Percentiles rank a stretch among this genome's conserved stretches.
Conservation (phyloP, 2,113 vertebrate species). For the Centropristis striata region DNA sequence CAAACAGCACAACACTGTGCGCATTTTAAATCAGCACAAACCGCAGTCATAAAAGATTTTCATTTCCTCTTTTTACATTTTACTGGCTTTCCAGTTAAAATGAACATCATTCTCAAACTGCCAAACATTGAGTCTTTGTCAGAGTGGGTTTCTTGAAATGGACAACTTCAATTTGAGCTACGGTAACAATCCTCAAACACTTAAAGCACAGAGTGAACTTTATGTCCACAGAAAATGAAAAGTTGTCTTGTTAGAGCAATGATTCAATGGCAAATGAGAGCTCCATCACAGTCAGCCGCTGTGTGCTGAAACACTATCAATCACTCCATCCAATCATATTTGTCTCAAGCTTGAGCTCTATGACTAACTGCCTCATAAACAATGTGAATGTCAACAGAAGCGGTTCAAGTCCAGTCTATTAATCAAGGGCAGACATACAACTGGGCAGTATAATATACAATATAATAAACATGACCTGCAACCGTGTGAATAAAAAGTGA, state of each 20-base stretch:
- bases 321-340: conserved; percentile 57
- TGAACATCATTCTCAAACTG: neutral
- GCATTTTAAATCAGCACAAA: conserved; percentile 45
- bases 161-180: conserved; percentile 2
- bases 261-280: conserved; percentile 30
- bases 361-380: conserved; percentile 58
- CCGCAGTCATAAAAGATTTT: conserved; percentile 45
- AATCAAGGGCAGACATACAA: conserved; percentile 41
- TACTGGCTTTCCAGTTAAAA: conserved; percentile 49
- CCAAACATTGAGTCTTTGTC: conserved; percentile 24
- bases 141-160: conserved; percentile 10
- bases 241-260: conserved; percentile 19
- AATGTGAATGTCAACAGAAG: conserved; percentile 45
- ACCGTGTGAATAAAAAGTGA: neutral
- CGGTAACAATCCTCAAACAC: conserved; percentile 4
- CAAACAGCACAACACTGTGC: conserved; percentile 34
- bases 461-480: conserved; percentile 7
- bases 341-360: conserved; percentile 40
- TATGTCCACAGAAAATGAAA: neutral
- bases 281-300: neutral
- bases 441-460: conserved; percentile 4
- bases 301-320: conserved; percentile 20
- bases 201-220: conserved; percentile 9
- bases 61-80: conserved; percentile 33
- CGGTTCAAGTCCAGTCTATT: conserved; percentile 35